Conservation (phyloP, 1,140 invertebrate genomes). For the Microvelia longipes region DNA sequence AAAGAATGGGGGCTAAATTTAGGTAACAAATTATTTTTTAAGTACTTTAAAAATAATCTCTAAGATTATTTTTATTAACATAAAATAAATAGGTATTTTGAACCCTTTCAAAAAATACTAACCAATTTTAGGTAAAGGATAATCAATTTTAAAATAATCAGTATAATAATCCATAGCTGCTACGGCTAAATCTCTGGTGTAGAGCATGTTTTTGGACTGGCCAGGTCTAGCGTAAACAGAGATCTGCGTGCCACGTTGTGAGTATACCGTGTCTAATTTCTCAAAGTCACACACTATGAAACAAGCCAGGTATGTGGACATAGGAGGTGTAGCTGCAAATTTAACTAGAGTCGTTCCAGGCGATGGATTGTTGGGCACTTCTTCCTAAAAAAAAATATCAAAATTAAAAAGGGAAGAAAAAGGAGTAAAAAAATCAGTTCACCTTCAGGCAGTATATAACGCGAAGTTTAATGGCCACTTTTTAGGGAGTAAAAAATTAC, state of each 20-base stretch:
- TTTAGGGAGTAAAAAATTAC: constrained; percentile 75
- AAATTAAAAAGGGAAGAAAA: too few species aligned
- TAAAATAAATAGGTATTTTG: too few species aligned
- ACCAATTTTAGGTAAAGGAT: constrained; percentile 76
- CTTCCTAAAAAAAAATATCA: constrained; percentile 26
- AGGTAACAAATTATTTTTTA: too few species aligned
- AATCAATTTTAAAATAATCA: constrained; percentile 68
- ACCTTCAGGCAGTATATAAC: too few species aligned
- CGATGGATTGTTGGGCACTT: constrained; percentile 28
- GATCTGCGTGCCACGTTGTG: constrained; percentile 39
- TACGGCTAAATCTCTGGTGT: constrained; percentile 59
- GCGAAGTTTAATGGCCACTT: too few species aligned
- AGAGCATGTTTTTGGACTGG: constrained; percentile 59
- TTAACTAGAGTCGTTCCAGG: constrained; percentile 35
- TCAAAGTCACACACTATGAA: constrained; percentile 84
- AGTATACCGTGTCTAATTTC: constrained; percentile 37
- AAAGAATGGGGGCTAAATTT: too few species aligned
- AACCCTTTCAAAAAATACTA: too few species aligned
- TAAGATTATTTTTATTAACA: too few species aligned
- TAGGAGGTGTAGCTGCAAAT: constrained; percentile 68
- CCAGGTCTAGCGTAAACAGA: constrained; percentile 56
- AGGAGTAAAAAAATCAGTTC: too few species aligned
- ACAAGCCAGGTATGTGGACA: constrained; percentile 83
- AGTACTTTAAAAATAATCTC: too few species aligned
- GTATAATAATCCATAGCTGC: constrained; percentile 72